A percentile compares a stretch with the other conserved stretches of the same genome.
phyloP scores from a whole-genome alignment of 1,140 invertebrate species.

The Meloidogyne chitwoodi region DNA sequence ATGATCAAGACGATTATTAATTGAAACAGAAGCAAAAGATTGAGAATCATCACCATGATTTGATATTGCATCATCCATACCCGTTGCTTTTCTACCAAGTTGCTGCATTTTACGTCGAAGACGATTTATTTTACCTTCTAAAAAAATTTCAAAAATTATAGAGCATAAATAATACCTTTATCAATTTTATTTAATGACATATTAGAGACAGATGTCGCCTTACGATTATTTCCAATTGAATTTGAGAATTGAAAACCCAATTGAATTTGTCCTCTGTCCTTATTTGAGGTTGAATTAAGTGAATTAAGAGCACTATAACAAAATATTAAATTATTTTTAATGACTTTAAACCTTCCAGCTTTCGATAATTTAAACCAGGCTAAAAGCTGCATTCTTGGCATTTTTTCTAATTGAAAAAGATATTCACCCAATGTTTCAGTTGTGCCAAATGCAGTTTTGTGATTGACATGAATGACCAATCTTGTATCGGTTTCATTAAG shows the following conservation, averaged over 20 bases:
- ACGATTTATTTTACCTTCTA: constrained; percentile 42
- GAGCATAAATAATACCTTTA: constrained; percentile 14
- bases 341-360: constrained; percentile 5
- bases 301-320: too few species aligned
- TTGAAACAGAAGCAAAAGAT: constrained; percentile 35
- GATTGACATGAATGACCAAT: constrained; percentile 35
- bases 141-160: background rate
- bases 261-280: constrained; percentile 28
- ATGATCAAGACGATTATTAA: background rate
- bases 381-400: constrained; percentile 26
- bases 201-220: constrained; percentile 28
- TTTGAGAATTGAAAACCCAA: constrained; percentile 36
- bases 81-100: constrained; percentile 19
- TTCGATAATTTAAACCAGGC: constrained; percentile 31
- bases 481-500: constrained; percentile 36
- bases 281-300: background rate
- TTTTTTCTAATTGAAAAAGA: constrained; percentile 20
- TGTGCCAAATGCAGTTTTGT: constrained; percentile 36
- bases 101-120: constrained; percentile 40
- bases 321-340: background rate
- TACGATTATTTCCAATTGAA: background rate
- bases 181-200: constrained; percentile 43
- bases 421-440: constrained; percentile 34
- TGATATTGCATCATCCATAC: background rate
- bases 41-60: constrained; percentile 20